Percentiles rank a stretch among this genome's conserved stretches.
Evolutionary conservation across 2,888 invertebrate genomes (phyloP).

Genomic region (Dorcus parallelipipedus): DNA sequence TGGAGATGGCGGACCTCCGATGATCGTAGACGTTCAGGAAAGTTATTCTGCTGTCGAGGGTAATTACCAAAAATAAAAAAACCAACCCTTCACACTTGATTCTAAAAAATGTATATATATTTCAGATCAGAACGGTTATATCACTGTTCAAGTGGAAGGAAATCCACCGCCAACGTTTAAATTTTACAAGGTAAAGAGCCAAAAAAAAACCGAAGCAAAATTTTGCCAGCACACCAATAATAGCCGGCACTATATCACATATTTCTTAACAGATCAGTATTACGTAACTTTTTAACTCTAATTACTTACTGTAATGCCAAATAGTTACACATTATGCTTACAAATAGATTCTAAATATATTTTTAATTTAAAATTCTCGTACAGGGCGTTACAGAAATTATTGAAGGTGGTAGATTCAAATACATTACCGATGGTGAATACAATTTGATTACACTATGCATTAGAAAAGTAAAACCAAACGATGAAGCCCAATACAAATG

Average conservation of each 20-base stretch:
- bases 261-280: neutral
- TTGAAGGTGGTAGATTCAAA: conserved; percentile 94
- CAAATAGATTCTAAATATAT: no score
- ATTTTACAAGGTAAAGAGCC: conserved; percentile 71
- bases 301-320: neutral
- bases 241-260: neutral
- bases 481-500: conserved; percentile 97
- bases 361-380: conserved; percentile 9
- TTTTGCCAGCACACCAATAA: neutral
- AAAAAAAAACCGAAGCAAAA: neutral
- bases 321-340: no score
- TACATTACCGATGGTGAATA: conserved; percentile 92
- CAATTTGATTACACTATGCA: conserved; percentile 88
- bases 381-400: conserved; percentile 81
- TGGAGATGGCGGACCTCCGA: conserved; percentile 81
- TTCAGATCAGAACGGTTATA: conserved; percentile 86
- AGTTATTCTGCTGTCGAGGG: conserved; percentile 97
- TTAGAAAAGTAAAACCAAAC: conserved; percentile 92
- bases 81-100: conserved; percentile 1
- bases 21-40: conserved; percentile 89
- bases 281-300: neutral
- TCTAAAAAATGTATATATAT: neutral
- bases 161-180: conserved; percentile 92
- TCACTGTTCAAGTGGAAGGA: conserved; percentile 91
- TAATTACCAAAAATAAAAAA: conserved; percentile 41